phyloP scores from a whole-genome alignment of 2,113 vertebrate species.

The Rhynchopsitta pachyrhyncha region DNA sequence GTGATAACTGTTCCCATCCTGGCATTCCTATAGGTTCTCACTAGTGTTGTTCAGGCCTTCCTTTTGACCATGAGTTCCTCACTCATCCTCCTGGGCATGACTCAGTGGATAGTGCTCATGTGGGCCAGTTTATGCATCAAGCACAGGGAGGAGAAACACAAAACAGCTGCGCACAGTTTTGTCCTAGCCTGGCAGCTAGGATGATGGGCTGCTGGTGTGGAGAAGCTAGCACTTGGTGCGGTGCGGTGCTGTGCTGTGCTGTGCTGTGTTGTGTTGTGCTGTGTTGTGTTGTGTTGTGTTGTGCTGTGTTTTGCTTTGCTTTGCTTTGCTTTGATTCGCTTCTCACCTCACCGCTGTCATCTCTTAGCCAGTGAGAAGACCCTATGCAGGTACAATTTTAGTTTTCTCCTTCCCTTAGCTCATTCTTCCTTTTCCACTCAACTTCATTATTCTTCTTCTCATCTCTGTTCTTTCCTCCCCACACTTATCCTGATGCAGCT shows the following conservation, averaged over 20 bases:
- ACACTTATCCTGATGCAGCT: neutral
- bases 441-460: neutral
- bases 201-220: neutral
- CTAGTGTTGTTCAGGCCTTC: neutral
- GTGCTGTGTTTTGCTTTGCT: neutral
- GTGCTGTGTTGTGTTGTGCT: too few relatives aligned
- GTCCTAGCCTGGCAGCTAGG: neutral
- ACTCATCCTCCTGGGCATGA: accelerated
- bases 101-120: neutral
- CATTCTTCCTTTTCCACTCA: neutral
- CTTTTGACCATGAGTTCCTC: neutral
- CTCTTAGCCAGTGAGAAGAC: neutral
- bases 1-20: neutral
- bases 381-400: accelerated
- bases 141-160: neutral
- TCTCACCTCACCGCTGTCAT: neutral
- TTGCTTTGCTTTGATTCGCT: too few relatives aligned
- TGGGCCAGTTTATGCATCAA: neutral
- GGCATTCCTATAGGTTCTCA: neutral
- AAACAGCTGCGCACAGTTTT: neutral
- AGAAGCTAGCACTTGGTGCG: neutral
- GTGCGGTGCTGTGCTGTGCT: too few relatives aligned
- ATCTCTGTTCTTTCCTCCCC: neutral
- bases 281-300: too few relatives aligned
- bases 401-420: neutral